Evolutionary conservation across 2,888 invertebrate genomes (phyloP), one percentile per base, ranked within the genome.

Genomic region (Drosophila ustulata): DNA sequence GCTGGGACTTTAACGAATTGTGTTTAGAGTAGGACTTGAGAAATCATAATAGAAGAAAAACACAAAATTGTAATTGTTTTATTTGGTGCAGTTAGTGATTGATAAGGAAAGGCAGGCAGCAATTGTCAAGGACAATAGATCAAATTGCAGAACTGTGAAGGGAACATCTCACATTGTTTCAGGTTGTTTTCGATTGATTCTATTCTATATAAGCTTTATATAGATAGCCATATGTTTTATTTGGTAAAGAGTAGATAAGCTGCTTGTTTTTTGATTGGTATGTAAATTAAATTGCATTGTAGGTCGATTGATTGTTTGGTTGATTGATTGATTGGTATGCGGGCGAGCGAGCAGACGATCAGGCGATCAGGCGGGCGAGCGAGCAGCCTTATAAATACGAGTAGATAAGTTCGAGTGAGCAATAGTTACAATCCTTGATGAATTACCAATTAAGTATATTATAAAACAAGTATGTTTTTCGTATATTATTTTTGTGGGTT

Each of bases 111-210:
- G 25, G n/a, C 34, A 66, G 58, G 57, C 62, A 71, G 69, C 66
- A 80, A 51, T 66, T 66, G 73, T 78, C 73, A 72, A 75, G 65
- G 50, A 68, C 58, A 68, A 59, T 61, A 63, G 50, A 68, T 75
- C 74, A 75, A 75, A 82, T 80, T 90, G 90, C 66, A 90, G 95
- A 96, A 96, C 96, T 96, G 96, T 96, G 96, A 96, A 96, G 96
- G 96, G 96, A 85, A 89, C 89, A 81, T 95, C 95, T 95, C 95
- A 95, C 95, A 90, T 90, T 81, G 74, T 74, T 79, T 80, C 77
- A 74, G 80, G 67, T 82, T 70, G 32, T 66, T 72, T 32, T 45
- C 13, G 4, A 18, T 65, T 46, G 18, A 28, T 55, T 37, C 18
- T 37, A 43, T 34, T 75, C 34, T 47, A 57, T 66, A 62, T 68